Conservation (phyloP, 2,888 invertebrate species). For the Diaprepes abbreviatus region DNA sequence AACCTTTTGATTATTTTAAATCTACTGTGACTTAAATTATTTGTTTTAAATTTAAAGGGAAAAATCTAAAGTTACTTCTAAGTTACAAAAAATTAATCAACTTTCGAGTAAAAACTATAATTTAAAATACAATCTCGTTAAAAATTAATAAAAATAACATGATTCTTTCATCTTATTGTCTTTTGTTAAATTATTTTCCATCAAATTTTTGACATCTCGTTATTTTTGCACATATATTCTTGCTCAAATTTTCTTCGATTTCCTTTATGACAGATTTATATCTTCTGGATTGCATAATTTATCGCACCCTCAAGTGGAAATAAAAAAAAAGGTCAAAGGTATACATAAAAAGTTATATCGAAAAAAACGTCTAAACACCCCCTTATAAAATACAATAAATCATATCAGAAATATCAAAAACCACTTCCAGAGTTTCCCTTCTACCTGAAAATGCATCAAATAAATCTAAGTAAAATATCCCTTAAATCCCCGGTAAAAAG, state of each 20-base stretch:
- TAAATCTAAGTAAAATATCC: constrained; percentile 43
- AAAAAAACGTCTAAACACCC: constrained; percentile 17
- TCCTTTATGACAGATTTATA: not conserved
- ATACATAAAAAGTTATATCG: constrained; percentile 22
- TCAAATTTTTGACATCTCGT: too few relatives aligned
- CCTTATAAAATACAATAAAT: constrained; percentile 27
- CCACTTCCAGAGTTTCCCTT: constrained; percentile 34
- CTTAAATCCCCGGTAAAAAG: constrained; percentile 44
- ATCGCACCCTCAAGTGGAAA: not conserved
- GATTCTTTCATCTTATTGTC: too few relatives aligned
- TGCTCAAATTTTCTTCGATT: not conserved
- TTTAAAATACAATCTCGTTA: too few relatives aligned
- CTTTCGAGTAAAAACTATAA: too few relatives aligned
- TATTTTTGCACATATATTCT: not conserved
- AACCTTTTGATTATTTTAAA: too few relatives aligned
- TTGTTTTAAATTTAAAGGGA: too few relatives aligned
- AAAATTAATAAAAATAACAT: too few relatives aligned
- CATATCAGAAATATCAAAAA: constrained; percentile 43
- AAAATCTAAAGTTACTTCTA: too few relatives aligned
- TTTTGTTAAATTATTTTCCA: too few relatives aligned
- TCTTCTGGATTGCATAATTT: not conserved
- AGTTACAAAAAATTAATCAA: too few relatives aligned
- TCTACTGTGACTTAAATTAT: too few relatives aligned
- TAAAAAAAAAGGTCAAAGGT: constrained; percentile 4
- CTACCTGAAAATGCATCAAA: constrained; percentile 29